These are phyloP conservation scores for Camponotus vicinus DNA, from an alignment of 1,140 invertebrate genomes.

Conservation along the genomic window DNA sequence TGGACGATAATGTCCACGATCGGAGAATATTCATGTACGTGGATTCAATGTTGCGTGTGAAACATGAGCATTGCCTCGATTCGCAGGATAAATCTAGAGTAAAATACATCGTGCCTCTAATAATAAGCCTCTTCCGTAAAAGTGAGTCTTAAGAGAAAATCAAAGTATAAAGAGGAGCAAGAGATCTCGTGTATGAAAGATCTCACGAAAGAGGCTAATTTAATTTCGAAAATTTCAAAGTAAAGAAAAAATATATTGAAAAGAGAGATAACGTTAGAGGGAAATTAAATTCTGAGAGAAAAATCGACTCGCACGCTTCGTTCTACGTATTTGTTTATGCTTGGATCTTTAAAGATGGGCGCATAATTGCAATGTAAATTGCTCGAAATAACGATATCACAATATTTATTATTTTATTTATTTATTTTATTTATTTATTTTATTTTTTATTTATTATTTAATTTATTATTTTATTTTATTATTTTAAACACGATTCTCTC, in stretches of 20 bases:
- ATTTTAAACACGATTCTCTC: not conserved
- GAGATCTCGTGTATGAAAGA: not conserved
- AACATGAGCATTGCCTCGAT: constrained; percentile 34
- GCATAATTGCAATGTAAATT: too few species aligned
- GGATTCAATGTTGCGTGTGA: constrained; percentile 2
- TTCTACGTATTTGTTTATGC: not conserved
- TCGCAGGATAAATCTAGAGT: constrained; percentile 27
- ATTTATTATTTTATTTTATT: not conserved
- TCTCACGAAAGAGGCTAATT: too few species aligned
- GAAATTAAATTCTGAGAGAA: not conserved
- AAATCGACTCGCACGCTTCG: not conserved
- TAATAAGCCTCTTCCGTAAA: not conserved
- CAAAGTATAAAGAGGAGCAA: not conserved
- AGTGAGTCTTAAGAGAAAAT: not conserved
- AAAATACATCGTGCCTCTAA: constrained; percentile 27
- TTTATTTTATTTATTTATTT: too few species aligned
- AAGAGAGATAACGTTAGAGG: not conserved
- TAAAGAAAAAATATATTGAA: too few species aligned
- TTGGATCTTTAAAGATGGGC: not conserved
- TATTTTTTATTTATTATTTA: too few species aligned
- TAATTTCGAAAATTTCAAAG: too few species aligned
- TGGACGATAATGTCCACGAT: not conserved
- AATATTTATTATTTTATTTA: too few species aligned
- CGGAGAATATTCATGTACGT: not conserved
- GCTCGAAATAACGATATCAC: too few species aligned